Percentiles rank a stretch among this genome's conserved stretches.
phyloP scores from a whole-genome alignment of 2,113 vertebrate genomes.

The Ancistrus triradiatus region DNA sequence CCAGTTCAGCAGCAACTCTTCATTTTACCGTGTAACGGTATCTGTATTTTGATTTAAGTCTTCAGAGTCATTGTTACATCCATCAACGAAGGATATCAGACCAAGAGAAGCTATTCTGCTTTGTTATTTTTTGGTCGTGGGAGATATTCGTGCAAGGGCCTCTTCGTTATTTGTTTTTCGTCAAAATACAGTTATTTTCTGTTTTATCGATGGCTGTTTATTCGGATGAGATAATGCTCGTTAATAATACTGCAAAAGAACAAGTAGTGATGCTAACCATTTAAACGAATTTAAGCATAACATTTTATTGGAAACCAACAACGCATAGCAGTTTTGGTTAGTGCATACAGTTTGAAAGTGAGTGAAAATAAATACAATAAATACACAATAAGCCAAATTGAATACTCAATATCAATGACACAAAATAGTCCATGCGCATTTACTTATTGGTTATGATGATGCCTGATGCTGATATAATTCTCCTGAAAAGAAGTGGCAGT shows the following conservation, averaged over 20 bases:
- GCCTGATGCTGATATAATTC: slow-evolving; percentile 8
- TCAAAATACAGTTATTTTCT: slow-evolving; percentile 65
- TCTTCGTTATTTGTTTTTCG: slow-evolving; percentile 66
- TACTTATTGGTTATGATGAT: slow-evolving; percentile 19
- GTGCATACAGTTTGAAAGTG: too few relatives aligned
- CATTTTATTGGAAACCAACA: slow-evolving; percentile 12
- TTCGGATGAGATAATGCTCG: slow-evolving; percentile 16
- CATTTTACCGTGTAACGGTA: neutral
- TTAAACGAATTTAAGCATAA: too few relatives aligned
- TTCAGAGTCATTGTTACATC: slow-evolving; percentile 45
- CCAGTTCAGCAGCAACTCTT: neutral
- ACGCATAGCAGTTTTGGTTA: too few relatives aligned
- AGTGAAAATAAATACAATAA: neutral
- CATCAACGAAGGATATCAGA: slow-evolving; percentile 57
- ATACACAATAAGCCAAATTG: too few relatives aligned
- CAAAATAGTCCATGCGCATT: neutral
- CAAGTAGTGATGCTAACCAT: slow-evolving; percentile 1
- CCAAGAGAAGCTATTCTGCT: slow-evolving; percentile 73
- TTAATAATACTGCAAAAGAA: slow-evolving; percentile 4
- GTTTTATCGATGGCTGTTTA: slow-evolving; percentile 24
- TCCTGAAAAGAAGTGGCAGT: slow-evolving; percentile 21
- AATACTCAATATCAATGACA: neutral
- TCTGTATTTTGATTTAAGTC: neutral
- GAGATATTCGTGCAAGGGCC: slow-evolving; percentile 72
- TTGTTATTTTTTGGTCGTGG: slow-evolving; percentile 69